A percentile compares a stretch with the other conserved stretches of the same genome.
Evolutionary conservation across 2,888 invertebrate species (phyloP).

Genomic region (Diplazon laetatorius): DNA sequence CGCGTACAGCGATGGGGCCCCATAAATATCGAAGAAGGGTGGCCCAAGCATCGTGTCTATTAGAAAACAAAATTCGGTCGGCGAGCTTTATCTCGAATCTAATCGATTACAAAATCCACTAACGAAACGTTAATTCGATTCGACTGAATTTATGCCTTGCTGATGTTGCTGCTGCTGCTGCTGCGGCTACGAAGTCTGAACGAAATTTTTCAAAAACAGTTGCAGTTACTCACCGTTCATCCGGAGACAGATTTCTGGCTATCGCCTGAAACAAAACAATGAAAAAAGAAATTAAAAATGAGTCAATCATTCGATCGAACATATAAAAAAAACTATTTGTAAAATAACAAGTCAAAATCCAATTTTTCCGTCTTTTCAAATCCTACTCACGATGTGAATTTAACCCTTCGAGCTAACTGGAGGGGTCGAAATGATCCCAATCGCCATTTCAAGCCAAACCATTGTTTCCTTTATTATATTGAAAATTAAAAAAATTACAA

Average conservation of each 20-base stretch:
- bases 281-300: conserved; percentile 50
- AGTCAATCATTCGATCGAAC: not conserved
- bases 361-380: too few relatives aligned
- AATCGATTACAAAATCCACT: conserved; percentile 72
- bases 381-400: too few relatives aligned
- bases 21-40: conserved; percentile 68
- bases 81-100: conserved; percentile 68
- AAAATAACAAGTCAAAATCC: too few relatives aligned
- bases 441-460: too few relatives aligned
- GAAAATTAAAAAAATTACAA: too few relatives aligned
- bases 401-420: too few relatives aligned
- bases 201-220: conserved; percentile 12
- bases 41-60: conserved; percentile 60
- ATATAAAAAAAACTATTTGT: not conserved
- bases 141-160: conserved; percentile 53
- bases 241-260: conserved; percentile 66
- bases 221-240: conserved; percentile 73
- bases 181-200: not conserved
- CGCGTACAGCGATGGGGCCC: conserved; percentile 47
- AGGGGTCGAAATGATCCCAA: too few relatives aligned
- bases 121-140: conserved; percentile 68
- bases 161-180: conserved; percentile 6
- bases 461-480: too few relatives aligned
- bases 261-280: conserved; percentile 76
- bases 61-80: conserved; percentile 63